phyloP scores from a whole-genome alignment of 2,797 vertebrate genomes.

The Dallia pectoralis region DNA sequence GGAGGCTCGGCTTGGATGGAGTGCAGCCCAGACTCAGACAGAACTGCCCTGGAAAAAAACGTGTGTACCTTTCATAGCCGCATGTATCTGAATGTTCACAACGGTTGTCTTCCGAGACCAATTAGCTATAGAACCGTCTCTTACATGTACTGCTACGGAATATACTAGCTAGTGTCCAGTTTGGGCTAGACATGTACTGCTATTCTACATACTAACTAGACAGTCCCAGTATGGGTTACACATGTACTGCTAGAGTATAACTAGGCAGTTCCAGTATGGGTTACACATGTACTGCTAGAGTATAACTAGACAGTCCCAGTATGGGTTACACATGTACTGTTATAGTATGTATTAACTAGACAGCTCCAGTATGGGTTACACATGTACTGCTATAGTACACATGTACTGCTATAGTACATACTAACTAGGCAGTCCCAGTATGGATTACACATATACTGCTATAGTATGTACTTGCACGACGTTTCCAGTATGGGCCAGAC shows the following conservation, averaged over 20 bases:
- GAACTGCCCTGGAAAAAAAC: constrained; percentile 31
- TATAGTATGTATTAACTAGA: too few species aligned
- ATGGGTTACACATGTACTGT: background rate
- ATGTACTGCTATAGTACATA: background rate
- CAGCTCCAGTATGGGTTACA: background rate
- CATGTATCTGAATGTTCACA: background rate
- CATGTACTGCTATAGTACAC: background rate
- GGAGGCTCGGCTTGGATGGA: background rate
- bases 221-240: background rate
- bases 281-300: background rate
- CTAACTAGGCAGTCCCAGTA: too few species aligned
- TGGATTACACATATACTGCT: background rate
- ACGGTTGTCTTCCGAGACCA: background rate
- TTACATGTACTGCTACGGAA: background rate
- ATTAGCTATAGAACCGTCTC: background rate
- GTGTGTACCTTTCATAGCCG: background rate
- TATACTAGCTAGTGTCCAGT: background rate
- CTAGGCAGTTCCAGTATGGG: background rate
- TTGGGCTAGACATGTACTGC: background rate
- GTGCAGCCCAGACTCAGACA: constrained; percentile 11
- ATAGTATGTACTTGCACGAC: background rate
- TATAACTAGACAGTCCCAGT: background rate
- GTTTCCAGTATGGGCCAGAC: background rate
- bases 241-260: constrained; percentile 5
- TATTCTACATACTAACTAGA: too few species aligned